These are phyloP conservation scores for Leptodactylus fuscus DNA, from an alignment of 2,113 vertebrate genomes.

Conservation along the genomic window DNA sequence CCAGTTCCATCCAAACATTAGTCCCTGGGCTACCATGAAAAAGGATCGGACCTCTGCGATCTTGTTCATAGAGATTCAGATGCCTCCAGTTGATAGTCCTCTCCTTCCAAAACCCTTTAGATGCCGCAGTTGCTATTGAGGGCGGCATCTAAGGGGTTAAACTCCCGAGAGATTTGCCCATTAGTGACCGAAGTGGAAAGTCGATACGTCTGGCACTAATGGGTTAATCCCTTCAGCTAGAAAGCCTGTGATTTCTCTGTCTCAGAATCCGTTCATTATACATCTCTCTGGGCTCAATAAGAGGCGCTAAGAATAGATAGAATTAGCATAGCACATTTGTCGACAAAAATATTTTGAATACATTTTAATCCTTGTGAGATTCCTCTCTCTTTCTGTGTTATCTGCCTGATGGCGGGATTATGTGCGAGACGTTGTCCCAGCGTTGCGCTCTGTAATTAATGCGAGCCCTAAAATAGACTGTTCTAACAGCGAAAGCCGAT, in stretches of 20 bases:
- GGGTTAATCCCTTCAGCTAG: neutral
- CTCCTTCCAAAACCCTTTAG: too few relatives aligned
- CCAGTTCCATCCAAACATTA: too few relatives aligned
- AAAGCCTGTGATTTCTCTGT: slow-evolving; percentile 23
- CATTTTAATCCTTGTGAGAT: neutral
- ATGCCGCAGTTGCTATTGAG: too few relatives aligned
- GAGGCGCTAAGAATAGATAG: slow-evolving; percentile 1
- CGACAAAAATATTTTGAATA: slow-evolving; percentile 18
- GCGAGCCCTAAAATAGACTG: slow-evolving; percentile 6
- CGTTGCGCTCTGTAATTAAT: neutral
- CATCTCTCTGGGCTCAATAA: neutral
- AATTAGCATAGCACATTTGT: slow-evolving; percentile 16
- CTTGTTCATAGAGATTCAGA: too few relatives aligned
- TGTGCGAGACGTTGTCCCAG: neutral
- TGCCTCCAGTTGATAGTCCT: too few relatives aligned
- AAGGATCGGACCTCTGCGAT: too few relatives aligned
- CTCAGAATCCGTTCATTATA: neutral
- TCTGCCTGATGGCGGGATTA: neutral
- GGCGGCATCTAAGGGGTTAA: too few relatives aligned
- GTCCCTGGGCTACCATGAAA: too few relatives aligned
- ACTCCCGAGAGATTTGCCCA: too few relatives aligned
- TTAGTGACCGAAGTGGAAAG: too few relatives aligned
- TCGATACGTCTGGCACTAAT: too few relatives aligned
- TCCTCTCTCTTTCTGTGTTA: neutral
- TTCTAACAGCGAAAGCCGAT: slow-evolving; percentile 7